phyloP scores from a whole-genome alignment of 2,888 invertebrate species.

The Drosophila crucigera region DNA sequence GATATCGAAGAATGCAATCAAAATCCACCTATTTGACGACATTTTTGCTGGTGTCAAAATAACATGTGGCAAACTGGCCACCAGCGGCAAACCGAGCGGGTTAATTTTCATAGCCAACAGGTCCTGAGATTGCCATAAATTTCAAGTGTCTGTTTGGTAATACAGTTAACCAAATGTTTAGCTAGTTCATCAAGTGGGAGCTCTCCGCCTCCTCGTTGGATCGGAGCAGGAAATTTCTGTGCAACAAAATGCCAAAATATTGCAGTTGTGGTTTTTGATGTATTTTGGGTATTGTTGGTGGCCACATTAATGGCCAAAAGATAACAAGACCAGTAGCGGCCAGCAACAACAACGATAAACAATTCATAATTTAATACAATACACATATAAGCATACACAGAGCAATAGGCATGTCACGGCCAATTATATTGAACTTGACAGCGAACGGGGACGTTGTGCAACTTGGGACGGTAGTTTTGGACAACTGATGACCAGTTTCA shows the following conservation, averaged over 20 bases:
- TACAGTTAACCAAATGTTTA: constrained; percentile 28
- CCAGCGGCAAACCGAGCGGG: not conserved
- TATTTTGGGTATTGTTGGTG: not conserved
- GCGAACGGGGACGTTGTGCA: not conserved
- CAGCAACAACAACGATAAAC: too few relatives aligned
- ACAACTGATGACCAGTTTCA: constrained; percentile 18
- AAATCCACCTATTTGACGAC: constrained; percentile 30
- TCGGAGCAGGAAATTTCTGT: constrained; percentile 51
- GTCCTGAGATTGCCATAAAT: constrained; percentile 14
- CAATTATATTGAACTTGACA: constrained; percentile 74
- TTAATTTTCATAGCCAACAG: not conserved
- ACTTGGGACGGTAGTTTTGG: not conserved
- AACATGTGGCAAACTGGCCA: constrained; percentile 1
- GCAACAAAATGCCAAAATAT: constrained; percentile 30
- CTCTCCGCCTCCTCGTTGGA: not conserved
- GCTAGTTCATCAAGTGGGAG: constrained; percentile 17
- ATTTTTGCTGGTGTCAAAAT: constrained; percentile 38
- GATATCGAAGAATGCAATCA: constrained; percentile 26
- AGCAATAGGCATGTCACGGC: constrained; percentile 50
- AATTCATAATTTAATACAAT: not conserved
- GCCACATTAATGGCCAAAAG: constrained; percentile 18
- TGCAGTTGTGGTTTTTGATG: constrained; percentile 12
- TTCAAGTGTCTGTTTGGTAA: constrained; percentile 19
- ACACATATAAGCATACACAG: not conserved
- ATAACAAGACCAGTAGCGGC: constrained; percentile 23